These are phyloP conservation scores for Acropora tenuis DNA, from an alignment of 64 coral and sea anemone species.

Conservation along the genomic window DNA sequence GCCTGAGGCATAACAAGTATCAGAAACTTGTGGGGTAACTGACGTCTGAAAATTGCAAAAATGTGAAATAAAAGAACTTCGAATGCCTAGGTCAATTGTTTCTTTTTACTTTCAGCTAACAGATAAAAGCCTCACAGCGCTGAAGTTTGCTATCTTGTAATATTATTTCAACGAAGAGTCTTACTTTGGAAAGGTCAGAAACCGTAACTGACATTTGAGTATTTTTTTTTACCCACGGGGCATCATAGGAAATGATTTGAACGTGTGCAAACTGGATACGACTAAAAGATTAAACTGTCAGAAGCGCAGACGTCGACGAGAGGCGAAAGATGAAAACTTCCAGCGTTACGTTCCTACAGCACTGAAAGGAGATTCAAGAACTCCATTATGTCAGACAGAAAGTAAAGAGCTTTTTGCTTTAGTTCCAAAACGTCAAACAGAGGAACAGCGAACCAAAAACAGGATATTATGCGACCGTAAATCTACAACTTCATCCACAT, in stretches of 20 bases:
- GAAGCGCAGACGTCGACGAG: not conserved
- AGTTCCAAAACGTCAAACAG: not conserved
- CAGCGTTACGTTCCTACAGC: not conserved
- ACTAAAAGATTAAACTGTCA: not conserved
- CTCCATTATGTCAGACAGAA: not conserved
- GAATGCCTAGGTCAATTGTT: not conserved
- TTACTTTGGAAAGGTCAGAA: no score
- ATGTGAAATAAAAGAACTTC: not conserved
- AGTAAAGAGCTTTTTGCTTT: not conserved
- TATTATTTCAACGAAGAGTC: no score
- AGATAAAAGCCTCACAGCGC: no score
- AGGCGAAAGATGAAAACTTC: not conserved
- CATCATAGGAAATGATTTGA: no score
- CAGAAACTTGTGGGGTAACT: not conserved
- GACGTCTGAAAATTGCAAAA: not conserved
- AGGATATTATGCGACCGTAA: no score
- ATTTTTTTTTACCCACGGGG: no score
- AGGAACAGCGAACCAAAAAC: not conserved
- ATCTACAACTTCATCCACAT: not conserved
- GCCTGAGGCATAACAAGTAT: not conserved
- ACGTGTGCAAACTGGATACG: not conserved
- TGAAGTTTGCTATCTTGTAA: no score
- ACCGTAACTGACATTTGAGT: no score
- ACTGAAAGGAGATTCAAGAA: not conserved
- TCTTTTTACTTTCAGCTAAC: no score